phyloP scores from a whole-genome alignment of 1,140 invertebrate species.

The Frieseomelitta varia region DNA sequence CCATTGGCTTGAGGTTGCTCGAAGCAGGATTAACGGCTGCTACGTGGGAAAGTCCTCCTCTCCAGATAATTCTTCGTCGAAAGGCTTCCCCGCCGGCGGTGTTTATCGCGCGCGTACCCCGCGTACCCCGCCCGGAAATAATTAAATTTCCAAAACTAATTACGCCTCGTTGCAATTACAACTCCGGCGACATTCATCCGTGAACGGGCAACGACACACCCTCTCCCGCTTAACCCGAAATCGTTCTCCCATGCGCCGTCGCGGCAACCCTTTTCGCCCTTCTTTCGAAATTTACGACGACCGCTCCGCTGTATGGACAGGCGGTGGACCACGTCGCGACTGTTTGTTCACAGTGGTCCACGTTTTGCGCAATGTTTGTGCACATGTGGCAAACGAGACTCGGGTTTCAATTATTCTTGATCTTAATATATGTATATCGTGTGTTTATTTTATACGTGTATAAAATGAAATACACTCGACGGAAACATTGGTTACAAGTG shows the following conservation, averaged over 20 bases:
- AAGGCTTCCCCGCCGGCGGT: constrained; percentile 35
- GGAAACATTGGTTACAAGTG: too few relatives aligned
- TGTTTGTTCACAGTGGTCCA: constrained; percentile 20
- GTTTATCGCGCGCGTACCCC: constrained; percentile 58
- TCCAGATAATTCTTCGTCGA: constrained; percentile 57
- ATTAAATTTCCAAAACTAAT: constrained; percentile 78
- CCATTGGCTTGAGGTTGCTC: constrained; percentile 40
- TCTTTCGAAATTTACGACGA: constrained; percentile 50
- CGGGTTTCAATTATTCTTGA: too few relatives aligned
- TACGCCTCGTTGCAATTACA: constrained; percentile 74
- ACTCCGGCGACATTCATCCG: constrained; percentile 65
- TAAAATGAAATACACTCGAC: too few relatives aligned
- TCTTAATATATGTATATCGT: too few relatives aligned
- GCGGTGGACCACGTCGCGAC: background rate
- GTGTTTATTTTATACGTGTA: too few relatives aligned
- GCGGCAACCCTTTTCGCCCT: background rate
- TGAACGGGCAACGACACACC: constrained; percentile 41
- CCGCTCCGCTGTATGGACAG: background rate
- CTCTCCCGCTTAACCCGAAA: constrained; percentile 20
- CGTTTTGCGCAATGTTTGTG: too few relatives aligned
- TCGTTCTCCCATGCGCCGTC: constrained; percentile 16
- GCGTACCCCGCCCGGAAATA: constrained; percentile 65
- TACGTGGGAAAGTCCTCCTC: constrained; percentile 47
- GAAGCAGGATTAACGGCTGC: constrained; percentile 54
- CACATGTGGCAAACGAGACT: too few relatives aligned